These are phyloP conservation scores for Pipistrellus kuhlii DNA, from an alignment of 2,797 vertebrate species.

Conservation along the genomic window DNA sequence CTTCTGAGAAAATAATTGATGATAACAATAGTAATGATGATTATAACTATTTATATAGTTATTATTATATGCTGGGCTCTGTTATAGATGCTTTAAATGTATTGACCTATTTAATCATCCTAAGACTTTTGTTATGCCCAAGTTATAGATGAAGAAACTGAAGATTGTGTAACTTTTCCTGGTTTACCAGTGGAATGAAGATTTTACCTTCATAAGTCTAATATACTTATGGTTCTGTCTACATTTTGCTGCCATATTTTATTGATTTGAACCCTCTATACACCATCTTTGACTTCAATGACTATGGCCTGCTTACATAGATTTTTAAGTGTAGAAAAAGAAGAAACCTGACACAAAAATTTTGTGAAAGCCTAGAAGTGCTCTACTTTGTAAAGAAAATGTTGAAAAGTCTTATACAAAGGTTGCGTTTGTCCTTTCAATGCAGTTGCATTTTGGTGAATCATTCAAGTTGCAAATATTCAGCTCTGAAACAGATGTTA, in stretches of 20 bases:
- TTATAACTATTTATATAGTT: background rate
- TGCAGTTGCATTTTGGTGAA: background rate
- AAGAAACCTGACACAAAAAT: slow-evolving; percentile 20
- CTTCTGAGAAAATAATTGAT: slow-evolving; percentile 4
- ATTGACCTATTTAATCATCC: background rate
- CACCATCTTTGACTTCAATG: background rate
- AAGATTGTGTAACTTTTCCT: background rate
- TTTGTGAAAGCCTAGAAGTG: background rate
- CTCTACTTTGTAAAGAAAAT: background rate
- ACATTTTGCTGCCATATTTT: background rate
- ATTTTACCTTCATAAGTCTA: background rate
- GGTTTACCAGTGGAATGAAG: background rate
- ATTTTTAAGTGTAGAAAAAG: slow-evolving; percentile 45
- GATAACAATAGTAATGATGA: background rate
- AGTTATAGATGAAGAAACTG: background rate
- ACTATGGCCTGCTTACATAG: background rate
- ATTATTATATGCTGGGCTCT: background rate
- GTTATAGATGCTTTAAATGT: background rate
- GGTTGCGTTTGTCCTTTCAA: background rate
- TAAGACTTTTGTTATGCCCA: background rate
- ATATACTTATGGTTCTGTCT: background rate
- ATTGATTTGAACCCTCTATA: background rate
- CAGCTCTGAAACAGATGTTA: background rate
- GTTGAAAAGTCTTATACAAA: slow-evolving; percentile 12
- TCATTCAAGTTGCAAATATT: background rate